Conservation (phyloP, 1,140 invertebrate genomes). For the Drosophila asahinai region DNA sequence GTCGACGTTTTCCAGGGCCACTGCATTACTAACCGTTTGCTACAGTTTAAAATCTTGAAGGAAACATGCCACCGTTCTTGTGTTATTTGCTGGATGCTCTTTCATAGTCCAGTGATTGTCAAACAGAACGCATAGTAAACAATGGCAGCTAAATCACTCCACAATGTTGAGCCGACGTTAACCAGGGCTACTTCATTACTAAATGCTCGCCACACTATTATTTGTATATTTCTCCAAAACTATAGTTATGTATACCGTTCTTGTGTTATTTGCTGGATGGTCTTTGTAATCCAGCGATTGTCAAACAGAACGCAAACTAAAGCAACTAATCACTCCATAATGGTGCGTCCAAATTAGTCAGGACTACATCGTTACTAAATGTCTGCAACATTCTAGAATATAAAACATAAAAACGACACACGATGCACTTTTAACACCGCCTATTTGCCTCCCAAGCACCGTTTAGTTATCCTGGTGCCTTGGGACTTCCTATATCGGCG, state of each 20-base stretch:
- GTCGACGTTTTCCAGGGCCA: conserved; percentile 19
- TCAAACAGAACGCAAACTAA: conserved; percentile 80
- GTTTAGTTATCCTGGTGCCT: conserved; percentile 49
- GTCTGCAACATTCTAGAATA: conserved; percentile 19
- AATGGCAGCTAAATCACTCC: conserved; percentile 41
- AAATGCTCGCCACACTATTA: conserved; percentile 55
- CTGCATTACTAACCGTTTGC: conserved; percentile 76
- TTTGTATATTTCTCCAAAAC: conserved; percentile 14
- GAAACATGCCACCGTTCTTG: conserved; percentile 53
- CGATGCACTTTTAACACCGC: conserved; percentile 37
- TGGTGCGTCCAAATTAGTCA: conserved; percentile 42
- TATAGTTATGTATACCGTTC: conserved; percentile 41
- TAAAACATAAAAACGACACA: background rate
- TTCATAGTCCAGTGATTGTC: conserved; percentile 66
- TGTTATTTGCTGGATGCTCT: conserved; percentile 64
- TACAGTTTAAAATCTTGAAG: background rate
- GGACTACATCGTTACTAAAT: conserved; percentile 49
- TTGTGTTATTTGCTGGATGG: conserved; percentile 73
- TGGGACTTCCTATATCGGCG: conserved; percentile 80
- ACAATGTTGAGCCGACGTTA: conserved; percentile 45
- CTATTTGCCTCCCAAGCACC: conserved; percentile 77
- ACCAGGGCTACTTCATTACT: conserved; percentile 60
- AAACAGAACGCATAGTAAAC: conserved; percentile 73
- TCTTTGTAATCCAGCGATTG: conserved; percentile 58
- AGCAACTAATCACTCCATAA: conserved; percentile 52